Evolutionary conservation across 2,888 invertebrate species (phyloP).

Genomic region (Beris chalybata): DNA sequence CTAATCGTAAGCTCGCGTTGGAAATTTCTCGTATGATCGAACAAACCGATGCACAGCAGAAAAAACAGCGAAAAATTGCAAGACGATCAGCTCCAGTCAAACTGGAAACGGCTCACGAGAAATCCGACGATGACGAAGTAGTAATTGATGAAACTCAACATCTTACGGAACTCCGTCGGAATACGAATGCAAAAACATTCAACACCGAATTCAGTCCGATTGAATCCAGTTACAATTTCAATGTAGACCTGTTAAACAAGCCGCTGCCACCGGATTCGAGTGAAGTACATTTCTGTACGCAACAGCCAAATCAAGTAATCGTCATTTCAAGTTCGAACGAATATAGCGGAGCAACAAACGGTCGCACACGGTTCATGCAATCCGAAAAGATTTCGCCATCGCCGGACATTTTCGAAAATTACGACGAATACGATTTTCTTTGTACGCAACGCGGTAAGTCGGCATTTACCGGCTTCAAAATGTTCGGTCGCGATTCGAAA

Average conservation of each 20-base stretch:
- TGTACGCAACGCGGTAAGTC: conserved; percentile 42
- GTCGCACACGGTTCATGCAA: neutral
- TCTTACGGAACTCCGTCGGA: neutral
- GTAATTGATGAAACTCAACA: conserved; percentile 22
- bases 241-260: conserved; percentile 24
- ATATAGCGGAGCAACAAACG: neutral
- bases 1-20: conserved; percentile 11
- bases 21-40: conserved; percentile 24
- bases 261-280: conserved; percentile 7
- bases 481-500: conserved; percentile 50
- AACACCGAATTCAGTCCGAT: neutral
- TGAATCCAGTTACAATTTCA: conserved; percentile 13
- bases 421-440: conserved; percentile 40
- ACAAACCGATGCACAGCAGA: conserved; percentile 7
- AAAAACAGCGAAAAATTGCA: neutral
- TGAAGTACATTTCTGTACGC: conserved; percentile 24
- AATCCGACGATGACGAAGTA: conserved; percentile 36
- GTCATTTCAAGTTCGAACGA: conserved; percentile 31
- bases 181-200: neutral
- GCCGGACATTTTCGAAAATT: conserved; percentile 35
- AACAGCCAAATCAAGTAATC: conserved; percentile 19
- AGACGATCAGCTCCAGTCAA: neutral
- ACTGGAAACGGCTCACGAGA: neutral
- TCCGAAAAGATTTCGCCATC: conserved; percentile 25
- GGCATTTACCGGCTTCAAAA: conserved; percentile 51